Percentiles rank a stretch among this genome's conserved stretches.
These are phyloP conservation scores for Crotalus helleri DNA, from an alignment of 2,113 vertebrate species.

Conservation along the genomic window DNA sequence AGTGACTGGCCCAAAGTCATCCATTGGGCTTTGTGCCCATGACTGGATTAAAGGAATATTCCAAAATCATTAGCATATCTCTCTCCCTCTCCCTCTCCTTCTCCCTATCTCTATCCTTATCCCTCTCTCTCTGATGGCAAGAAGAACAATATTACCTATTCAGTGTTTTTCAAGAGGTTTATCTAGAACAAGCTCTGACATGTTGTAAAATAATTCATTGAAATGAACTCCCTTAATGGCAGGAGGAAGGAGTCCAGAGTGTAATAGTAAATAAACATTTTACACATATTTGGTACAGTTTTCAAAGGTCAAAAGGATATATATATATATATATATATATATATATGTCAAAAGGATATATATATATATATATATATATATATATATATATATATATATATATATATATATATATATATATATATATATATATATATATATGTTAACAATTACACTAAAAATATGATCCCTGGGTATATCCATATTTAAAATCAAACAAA, in stretches of 20 bases:
- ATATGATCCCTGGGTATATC: no score
- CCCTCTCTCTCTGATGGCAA: not conserved
- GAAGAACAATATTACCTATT: not conserved
- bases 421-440: no score
- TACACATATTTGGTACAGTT: not conserved
- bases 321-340: not conserved
- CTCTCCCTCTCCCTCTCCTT: not conserved
- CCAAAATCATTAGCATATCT: not conserved
- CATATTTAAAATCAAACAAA: no score
- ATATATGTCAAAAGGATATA: no score
- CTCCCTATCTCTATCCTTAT: not conserved
- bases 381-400: no score
- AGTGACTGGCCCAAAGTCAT: not conserved
- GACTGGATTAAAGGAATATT: not conserved
- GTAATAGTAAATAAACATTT: not conserved
- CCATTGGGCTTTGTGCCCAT: not conserved
- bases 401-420: no score
- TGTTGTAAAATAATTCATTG: not conserved
- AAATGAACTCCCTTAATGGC: not conserved
- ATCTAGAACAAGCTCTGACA: not conserved
- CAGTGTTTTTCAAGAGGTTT: not conserved
- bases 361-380: no score
- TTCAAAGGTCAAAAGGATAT: not conserved
- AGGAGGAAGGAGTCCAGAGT: not conserved
- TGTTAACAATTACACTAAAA: no score